Base-by-base conservation (phyloP, 1,140 invertebrate genomes). In the Drosophila pseudoobscura region DNA sequence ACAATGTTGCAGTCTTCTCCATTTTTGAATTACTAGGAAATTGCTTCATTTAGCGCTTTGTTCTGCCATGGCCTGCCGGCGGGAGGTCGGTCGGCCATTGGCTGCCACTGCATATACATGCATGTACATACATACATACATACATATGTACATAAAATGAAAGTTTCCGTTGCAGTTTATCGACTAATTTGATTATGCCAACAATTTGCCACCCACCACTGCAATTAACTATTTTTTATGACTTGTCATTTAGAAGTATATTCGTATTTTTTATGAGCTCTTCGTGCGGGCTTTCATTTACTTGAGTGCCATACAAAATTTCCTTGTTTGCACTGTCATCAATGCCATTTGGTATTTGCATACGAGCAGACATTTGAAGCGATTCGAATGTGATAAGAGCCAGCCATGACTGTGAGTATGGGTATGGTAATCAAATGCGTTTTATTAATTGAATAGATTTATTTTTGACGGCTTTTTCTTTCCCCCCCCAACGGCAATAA, bases 301-400 rank as follows among this genome's bases (percentile, higher is more conserved):
- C 54, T 70, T 75, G 59, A 75, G 63, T 75, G 78, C 65, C 63
- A 52, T 59, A 39, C 43, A 52, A 52, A 50, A 68, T 64, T 71
- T 20, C 66, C 75, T 78, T 88, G 83, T 88, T 87, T 87, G 75
- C 75, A 69, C 54, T 87, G 83, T 87, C 82, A 87, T 87, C 83
- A 87, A 68, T 78, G 84, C 62, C 73, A 75, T 78, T 82, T 88
- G 69, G 39, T 63, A 59, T 64, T 62, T 57, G 63, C 45, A 71
- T 75, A 53, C 41, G 35, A 15, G 24, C 31, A 31, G 60, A 55
- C 60, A 80, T 66, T 78, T 68, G 58, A 17, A 20, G 24, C 7
- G 73, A 75, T 75, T 53, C 3, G 6, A 17, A n/a, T 8, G 9
- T 64, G 53, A 74, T 74, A 74, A 43, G 17, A 1, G 11, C 2